phyloP scores from a whole-genome alignment of 1,140 invertebrate genomes.

The Papilio machaon region DNA sequence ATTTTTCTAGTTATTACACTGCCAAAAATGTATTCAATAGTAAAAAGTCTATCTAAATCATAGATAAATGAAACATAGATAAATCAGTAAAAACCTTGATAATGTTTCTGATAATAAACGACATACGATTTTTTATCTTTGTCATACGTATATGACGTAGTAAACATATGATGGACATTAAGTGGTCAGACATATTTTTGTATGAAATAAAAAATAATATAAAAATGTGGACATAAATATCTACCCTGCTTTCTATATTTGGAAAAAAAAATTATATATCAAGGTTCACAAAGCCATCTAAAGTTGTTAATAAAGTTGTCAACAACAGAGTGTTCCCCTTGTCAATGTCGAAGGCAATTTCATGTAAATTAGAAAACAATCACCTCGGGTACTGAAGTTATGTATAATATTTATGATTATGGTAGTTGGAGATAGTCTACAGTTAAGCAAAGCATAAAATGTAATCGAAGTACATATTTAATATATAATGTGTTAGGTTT shows the following conservation, averaged over 20 bases:
- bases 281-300: slow-evolving; percentile 17
- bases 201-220: too few species aligned
- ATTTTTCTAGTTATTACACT: too few species aligned
- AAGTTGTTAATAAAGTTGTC: slow-evolving; percentile 41
- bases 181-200: too few species aligned
- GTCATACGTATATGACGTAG: background rate
- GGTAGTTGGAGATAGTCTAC: slow-evolving; percentile 36
- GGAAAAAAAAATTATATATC: background rate
- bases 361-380: slow-evolving; percentile 49
- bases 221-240: too few species aligned
- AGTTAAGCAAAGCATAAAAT: background rate
- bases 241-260: too few species aligned
- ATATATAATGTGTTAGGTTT: too few species aligned
- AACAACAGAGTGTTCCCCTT: slow-evolving; percentile 35
- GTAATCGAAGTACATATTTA: too few species aligned
- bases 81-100: slow-evolving; percentile 1
- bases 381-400: slow-evolving; percentile 15
- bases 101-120: background rate
- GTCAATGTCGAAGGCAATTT: slow-evolving; percentile 50
- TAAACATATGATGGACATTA: background rate
- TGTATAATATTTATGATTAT: slow-evolving; percentile 33
- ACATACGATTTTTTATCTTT: background rate
- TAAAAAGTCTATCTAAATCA: too few species aligned
- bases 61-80: background rate
- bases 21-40: background rate